A percentile compares a stretch with the other conserved stretches of the same genome.
phyloP scores from a whole-genome alignment of 2,113 vertebrate genomes.

The Emberiza fucata region DNA sequence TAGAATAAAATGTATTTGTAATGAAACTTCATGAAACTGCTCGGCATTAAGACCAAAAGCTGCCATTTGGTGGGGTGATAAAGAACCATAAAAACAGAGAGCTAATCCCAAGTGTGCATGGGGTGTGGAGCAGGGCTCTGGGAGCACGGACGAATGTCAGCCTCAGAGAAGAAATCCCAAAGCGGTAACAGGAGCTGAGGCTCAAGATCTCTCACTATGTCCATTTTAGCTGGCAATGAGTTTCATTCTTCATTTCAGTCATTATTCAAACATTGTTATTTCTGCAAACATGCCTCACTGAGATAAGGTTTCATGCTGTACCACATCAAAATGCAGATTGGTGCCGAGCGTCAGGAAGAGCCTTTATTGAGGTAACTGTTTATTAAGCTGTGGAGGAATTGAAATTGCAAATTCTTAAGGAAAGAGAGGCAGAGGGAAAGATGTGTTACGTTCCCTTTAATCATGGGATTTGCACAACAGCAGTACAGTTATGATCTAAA shows the following conservation, averaged over 20 bases:
- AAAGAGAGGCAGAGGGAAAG: background rate
- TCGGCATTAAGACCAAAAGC: constrained; percentile 53
- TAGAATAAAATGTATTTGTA: constrained; percentile 17
- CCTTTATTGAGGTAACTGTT: constrained; percentile 70
- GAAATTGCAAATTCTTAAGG: constrained; percentile 58
- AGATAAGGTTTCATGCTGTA: constrained; percentile 77
- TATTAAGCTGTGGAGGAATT: constrained; percentile 68
- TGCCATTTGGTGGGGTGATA: constrained; percentile 27
- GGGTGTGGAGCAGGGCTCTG: constrained; percentile 30
- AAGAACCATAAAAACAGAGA: constrained; percentile 27
- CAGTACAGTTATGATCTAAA: constrained; percentile 68
- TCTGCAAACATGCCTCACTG: constrained; percentile 75
- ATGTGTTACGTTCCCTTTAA: constrained; percentile 63
- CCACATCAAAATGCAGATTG: constrained; percentile 72
- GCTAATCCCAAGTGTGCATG: constrained; percentile 32
- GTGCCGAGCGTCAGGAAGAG: constrained; percentile 35
- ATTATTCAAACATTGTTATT: constrained; percentile 79
- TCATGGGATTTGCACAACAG: constrained; percentile 70
- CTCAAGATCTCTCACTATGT: constrained; percentile 64
- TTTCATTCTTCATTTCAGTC: constrained; percentile 73
- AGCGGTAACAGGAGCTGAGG: constrained; percentile 49
- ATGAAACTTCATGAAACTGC: background rate
- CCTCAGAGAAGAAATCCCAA: constrained; percentile 54
- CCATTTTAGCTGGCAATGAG: constrained; percentile 70
- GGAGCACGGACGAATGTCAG: constrained; percentile 40